phyloP scores from a whole-genome alignment of 2,888 invertebrate species.

The Cetonia aurata region DNA sequence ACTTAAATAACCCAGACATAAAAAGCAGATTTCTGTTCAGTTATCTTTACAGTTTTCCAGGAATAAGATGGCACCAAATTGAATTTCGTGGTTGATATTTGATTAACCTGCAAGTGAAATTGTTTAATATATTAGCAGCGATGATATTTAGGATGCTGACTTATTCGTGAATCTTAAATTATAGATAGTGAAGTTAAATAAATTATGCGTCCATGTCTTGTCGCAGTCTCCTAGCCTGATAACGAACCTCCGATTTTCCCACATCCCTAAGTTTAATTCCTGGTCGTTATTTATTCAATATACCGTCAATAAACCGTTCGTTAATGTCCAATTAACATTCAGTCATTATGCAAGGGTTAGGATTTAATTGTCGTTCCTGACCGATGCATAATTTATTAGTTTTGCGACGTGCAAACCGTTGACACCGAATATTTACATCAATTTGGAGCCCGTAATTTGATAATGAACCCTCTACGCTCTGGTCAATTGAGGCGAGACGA shows the following conservation, averaged over 20 bases:
- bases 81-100: too few species aligned
- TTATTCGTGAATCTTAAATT: too few species aligned
- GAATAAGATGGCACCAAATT: too few species aligned
- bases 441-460: slow-evolving; percentile 34
- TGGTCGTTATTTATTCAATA: slow-evolving; percentile 26
- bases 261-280: slow-evolving; percentile 12
- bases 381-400: slow-evolving; percentile 40
- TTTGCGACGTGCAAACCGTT: slow-evolving; percentile 35
- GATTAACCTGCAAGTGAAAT: too few species aligned
- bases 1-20: too few species aligned
- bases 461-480: slow-evolving; percentile 32
- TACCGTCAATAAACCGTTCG: slow-evolving; percentile 24
- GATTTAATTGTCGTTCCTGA: slow-evolving; percentile 39
- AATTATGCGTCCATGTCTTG: too few species aligned
- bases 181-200: too few species aligned
- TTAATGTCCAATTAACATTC: slow-evolving; percentile 41
- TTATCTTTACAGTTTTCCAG: too few species aligned
- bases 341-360: slow-evolving; percentile 37
- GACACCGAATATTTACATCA: slow-evolving; percentile 40
- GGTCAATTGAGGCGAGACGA: neutral
- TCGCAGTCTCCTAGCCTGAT: too few species aligned
- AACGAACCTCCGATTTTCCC: neutral
- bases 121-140: too few species aligned
- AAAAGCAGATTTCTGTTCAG: too few species aligned
- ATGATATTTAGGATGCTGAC: too few species aligned